These are phyloP conservation scores for Onychomys leucogaster DNA, from an alignment of 2,797 vertebrate species.

Conservation along the genomic window DNA sequence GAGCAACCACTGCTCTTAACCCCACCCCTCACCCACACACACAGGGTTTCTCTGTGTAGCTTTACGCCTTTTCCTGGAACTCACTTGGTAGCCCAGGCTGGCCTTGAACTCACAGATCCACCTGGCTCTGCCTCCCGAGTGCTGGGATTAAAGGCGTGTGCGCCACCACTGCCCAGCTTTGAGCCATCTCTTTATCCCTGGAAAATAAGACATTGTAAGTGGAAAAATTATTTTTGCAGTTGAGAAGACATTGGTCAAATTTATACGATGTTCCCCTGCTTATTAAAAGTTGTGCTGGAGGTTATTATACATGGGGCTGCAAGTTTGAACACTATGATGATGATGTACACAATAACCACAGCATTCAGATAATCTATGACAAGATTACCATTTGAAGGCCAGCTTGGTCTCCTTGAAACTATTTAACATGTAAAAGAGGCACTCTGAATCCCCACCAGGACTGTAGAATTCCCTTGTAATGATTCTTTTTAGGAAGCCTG, in stretches of 20 bases:
- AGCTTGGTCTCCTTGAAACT: background rate
- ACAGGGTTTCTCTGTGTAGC: too few species aligned
- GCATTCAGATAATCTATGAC: background rate
- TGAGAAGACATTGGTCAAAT: background rate
- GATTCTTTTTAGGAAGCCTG: background rate
- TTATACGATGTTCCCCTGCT: background rate
- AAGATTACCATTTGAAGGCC: background rate
- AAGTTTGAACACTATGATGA: background rate
- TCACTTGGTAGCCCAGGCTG: too few species aligned
- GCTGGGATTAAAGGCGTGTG: too few species aligned
- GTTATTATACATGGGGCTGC: background rate
- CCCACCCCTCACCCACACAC: too few species aligned
- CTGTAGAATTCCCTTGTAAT: background rate
- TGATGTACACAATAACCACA: background rate
- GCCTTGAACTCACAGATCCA: too few species aligned
- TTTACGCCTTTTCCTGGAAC: too few species aligned
- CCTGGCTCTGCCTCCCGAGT: too few species aligned
- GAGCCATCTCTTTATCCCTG: background rate
- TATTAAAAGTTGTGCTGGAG: background rate
- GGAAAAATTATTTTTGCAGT: background rate
- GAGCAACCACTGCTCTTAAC: too few species aligned
- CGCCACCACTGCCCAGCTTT: too few species aligned
- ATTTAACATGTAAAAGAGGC: background rate
- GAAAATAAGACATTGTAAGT: background rate
- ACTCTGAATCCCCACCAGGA: background rate